Conservation (phyloP, 2,888 invertebrate genomes). For the Drosophila atroscutellata region DNA sequence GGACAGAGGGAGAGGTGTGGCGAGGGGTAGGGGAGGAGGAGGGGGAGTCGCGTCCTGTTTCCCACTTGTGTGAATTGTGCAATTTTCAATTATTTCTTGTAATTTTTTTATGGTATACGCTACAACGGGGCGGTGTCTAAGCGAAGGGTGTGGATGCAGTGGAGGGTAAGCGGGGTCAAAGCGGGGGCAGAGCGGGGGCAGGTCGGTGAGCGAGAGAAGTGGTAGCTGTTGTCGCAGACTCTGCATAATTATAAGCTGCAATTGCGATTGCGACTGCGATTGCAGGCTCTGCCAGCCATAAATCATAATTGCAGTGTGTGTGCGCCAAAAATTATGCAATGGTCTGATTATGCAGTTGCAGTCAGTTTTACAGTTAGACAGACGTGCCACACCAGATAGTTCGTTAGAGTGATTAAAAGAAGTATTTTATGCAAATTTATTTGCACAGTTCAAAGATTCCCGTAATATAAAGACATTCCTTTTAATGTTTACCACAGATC, state of each 20-base stretch:
- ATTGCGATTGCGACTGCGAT: constrained; percentile 50
- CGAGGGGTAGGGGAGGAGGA: neutral
- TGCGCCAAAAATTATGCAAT: constrained; percentile 74
- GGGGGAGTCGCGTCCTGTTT: constrained; percentile 55
- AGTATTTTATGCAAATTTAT: neutral
- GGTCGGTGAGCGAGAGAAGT: neutral
- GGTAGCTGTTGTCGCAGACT: constrained; percentile 43
- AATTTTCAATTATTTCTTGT: constrained; percentile 82
- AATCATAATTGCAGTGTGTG: constrained; percentile 70
- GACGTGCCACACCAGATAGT: constrained; percentile 10
- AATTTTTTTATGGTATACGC: constrained; percentile 53
- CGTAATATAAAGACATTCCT: neutral
- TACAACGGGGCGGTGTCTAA: neutral
- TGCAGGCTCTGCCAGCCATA: constrained; percentile 60
- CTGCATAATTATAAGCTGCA: constrained; percentile 79
- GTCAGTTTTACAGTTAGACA: constrained; percentile 9
- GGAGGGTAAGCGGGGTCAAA: no score
- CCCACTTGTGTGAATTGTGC: constrained; percentile 83
- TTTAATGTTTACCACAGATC: neutral
- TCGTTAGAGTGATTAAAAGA: constrained; percentile 7
- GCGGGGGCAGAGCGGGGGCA: neutral
- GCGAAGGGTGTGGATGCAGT: neutral
- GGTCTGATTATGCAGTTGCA: constrained; percentile 68
- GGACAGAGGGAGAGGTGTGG: neutral
- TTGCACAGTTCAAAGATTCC: neutral